Conservation (phyloP, 2,113 vertebrate species). For the Lates calcarifer region DNA sequence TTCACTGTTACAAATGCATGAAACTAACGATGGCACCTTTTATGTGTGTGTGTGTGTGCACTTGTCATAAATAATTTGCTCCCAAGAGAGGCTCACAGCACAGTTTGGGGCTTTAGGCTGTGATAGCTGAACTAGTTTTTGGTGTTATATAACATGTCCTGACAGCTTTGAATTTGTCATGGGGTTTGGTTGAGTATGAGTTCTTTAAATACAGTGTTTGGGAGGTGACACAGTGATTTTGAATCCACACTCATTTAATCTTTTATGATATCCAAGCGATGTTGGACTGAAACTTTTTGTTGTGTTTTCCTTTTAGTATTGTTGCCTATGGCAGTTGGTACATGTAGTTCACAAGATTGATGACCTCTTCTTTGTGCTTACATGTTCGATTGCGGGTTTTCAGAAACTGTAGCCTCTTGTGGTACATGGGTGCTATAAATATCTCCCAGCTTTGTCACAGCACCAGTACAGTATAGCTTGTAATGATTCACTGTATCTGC, state of each 20-base stretch:
- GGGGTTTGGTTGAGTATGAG: slow-evolving; percentile 4
- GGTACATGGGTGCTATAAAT: slow-evolving; percentile 20
- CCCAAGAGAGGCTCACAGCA: background rate
- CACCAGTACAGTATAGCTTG: background rate
- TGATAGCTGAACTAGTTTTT: slow-evolving; percentile 45
- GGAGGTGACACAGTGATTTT: background rate
- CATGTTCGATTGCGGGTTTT: slow-evolving; percentile 13
- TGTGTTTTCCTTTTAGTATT: background rate
- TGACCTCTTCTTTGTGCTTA: slow-evolving; percentile 5
- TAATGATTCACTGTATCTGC: slow-evolving; percentile 1
- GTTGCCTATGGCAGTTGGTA: background rate
- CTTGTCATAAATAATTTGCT: slow-evolving; percentile 52
- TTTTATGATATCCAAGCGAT: background rate
- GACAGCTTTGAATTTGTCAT: slow-evolving; percentile 21
- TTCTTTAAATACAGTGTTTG: slow-evolving; percentile 19
- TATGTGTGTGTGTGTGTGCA: slow-evolving; percentile 12
- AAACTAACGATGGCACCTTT: slow-evolving; percentile 13
- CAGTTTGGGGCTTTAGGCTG: slow-evolving; percentile 8
- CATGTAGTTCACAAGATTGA: slow-evolving; percentile 16
- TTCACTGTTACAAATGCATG: slow-evolving; percentile 16
- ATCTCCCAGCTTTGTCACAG: background rate
- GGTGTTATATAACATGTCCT: slow-evolving; percentile 32
- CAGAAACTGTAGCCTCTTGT: slow-evolving; percentile 5
- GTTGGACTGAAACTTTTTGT: background rate
- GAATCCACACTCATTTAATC: background rate